Evolutionary conservation across 2,797 vertebrate species (phyloP).

Genomic region (Triplophysa yarkandensis): DNA sequence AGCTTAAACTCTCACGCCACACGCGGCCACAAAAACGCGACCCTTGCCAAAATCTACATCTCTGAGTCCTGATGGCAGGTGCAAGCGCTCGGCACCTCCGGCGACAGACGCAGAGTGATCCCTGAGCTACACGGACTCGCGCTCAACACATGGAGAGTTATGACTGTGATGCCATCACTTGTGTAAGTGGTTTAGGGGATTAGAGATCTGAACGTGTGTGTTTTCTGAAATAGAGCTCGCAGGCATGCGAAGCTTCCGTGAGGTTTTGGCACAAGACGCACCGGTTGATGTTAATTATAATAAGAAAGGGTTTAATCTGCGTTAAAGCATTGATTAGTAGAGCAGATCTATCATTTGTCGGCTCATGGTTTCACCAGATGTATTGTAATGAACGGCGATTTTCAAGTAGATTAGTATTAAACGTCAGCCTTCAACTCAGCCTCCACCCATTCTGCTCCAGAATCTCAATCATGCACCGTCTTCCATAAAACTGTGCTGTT

Average conservation of each 20-base stretch:
- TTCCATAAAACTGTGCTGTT: not conserved
- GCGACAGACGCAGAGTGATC: not conserved
- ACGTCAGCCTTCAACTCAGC: not conserved
- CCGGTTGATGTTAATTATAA: not conserved
- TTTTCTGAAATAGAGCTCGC: not conserved
- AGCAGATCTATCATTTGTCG: not conserved
- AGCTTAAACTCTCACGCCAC: constrained; percentile 8
- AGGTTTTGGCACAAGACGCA: not conserved
- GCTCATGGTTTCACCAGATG: not conserved
- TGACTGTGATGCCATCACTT: not conserved
- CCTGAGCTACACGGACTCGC: not conserved
- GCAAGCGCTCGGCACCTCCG: not conserved
- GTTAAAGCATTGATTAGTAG: not conserved
- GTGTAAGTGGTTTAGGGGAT: not conserved
- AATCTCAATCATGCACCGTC: not conserved
- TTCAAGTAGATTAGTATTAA: not conserved
- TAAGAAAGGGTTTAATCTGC: not conserved
- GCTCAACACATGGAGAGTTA: not conserved
- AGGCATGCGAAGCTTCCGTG: not conserved
- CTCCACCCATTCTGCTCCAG: not conserved
- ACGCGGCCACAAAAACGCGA: not conserved
- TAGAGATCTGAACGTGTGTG: not conserved
- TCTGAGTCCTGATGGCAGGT: constrained; percentile 12
- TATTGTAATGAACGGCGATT: not conserved
- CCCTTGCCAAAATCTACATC: constrained; percentile 28